Base-by-base conservation (phyloP, 2,888 invertebrate species). In the Phyto melanocephala region DNA sequence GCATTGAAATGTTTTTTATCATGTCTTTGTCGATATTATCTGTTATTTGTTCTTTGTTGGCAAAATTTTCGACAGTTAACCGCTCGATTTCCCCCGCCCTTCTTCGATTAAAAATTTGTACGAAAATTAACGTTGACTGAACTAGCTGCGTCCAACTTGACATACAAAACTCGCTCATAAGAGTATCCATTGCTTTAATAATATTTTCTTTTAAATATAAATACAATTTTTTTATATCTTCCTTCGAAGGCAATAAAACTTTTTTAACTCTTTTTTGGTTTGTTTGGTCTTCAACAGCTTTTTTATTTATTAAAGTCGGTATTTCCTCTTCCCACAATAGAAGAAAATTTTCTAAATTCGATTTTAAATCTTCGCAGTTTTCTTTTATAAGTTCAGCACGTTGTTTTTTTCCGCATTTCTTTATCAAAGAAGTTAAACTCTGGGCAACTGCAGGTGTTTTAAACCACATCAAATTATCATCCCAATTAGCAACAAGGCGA, bases 301-400 rank as follows among this genome's bases (percentile, higher is more conserved):
- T 74, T 54, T 74, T 65, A 17, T 74, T 74, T 37, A 74, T 74
- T 35, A 22, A 22, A 8, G 45, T 45, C n/a, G n/a, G n/a, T n/a
- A n/a, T n/a, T n/a, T n/a, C n/a, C n/a, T n/a, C n/a, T n/a, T n/a
- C n/a, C n/a, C 74, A 65, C 1, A 65, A 22, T 15, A 17, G 7
- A 1, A 74, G 20, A 45, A 63, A 74, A 54, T 74, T 22, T 13
- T 74, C 63, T n/a, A 65, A 15, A 3, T 74, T 20, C 1, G 22
- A 11, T 63, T 74, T 56, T 7, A 40, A 4, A 5, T 56, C 74
- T 45, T 65, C 74, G 11, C 11, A 33, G 28, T 45, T 56, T 37
- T 54, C 42, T 54, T 45, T 54, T 54, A 17, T 54, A 11, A n/a
- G 11, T 54, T 28, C 63, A 56, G 20, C 42, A 15, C 17, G 4